Evolutionary conservation across 2,113 vertebrate species (phyloP).

Genomic region (Sus scrofa): DNA sequence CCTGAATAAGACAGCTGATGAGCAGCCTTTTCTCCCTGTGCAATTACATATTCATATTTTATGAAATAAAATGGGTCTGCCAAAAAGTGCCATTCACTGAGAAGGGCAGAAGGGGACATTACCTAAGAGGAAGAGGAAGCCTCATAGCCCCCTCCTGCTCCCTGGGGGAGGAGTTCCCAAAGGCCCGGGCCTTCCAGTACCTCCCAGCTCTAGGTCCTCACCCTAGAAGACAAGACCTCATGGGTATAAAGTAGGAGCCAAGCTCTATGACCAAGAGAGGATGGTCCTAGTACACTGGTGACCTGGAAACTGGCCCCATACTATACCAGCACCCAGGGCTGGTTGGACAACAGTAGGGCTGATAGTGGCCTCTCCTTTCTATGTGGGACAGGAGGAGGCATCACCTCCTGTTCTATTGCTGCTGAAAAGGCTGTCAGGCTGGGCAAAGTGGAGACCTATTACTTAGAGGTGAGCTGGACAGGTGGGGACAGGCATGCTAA

Average conservation of each 20-base stretch:
- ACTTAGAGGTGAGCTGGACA: constrained; percentile 4
- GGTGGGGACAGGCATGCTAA: neutral
- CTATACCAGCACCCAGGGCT: neutral
- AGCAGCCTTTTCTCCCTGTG: constrained; percentile 22
- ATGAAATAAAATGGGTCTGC: constrained; percentile 80
- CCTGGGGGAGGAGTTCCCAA: neutral
- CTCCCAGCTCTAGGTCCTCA: neutral
- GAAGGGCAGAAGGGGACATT: neutral
- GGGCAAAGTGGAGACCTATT: neutral
- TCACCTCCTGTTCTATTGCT: neutral
- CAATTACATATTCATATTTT: constrained; percentile 75
- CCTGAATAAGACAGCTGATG: neutral
- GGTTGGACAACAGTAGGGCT: neutral
- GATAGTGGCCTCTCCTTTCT: neutral
- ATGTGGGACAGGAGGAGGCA: neutral
- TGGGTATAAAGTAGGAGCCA: neutral
- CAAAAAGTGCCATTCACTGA: constrained; percentile 60
- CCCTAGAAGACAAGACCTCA: too few species aligned
- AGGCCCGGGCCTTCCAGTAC: neutral
- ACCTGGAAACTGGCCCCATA: neutral
- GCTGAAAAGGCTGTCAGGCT: neutral
- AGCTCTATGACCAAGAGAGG: neutral
- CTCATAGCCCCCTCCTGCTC: neutral
- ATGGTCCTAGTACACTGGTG: neutral
- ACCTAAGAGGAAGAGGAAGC: neutral